A percentile compares a stretch with the other conserved stretches of the same genome.
phyloP scores from a whole-genome alignment of 2,888 invertebrate species.

The Clusia tigrina region DNA sequence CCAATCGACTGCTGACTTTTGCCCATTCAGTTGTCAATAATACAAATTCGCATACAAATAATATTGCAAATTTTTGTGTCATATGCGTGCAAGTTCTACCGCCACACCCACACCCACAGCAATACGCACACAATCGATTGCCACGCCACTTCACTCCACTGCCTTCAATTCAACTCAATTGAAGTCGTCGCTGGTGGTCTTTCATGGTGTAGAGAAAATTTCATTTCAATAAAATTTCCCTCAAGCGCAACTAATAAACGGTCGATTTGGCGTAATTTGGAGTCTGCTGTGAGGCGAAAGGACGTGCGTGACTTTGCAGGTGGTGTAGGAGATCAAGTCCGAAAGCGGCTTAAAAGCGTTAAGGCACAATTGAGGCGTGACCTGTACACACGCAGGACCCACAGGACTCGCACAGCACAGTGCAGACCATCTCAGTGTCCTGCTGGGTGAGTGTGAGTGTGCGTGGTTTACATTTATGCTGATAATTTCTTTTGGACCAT shows the following conservation, averaged over 20 bases:
- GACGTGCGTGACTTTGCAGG: not conserved
- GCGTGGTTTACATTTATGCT: too few species aligned
- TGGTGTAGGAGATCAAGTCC: not conserved
- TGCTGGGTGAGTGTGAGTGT: too few species aligned
- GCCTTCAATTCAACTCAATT: not conserved
- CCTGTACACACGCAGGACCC: not conserved
- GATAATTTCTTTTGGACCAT: too few species aligned
- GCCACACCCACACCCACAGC: too few species aligned
- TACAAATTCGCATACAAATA: conserved; percentile 18
- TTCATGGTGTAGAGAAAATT: not conserved
- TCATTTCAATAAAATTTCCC: not conserved
- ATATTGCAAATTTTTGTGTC: not conserved
- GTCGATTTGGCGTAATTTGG: conserved; percentile 4
- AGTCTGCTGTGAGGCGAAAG: not conserved
- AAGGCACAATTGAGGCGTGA: not conserved
- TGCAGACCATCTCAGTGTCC: too few species aligned
- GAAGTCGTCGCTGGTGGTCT: not conserved
- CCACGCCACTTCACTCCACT: too few species aligned
- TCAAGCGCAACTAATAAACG: conserved; percentile 2
- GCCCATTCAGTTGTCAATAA: conserved; percentile 10
- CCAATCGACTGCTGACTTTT: conserved; percentile 1
- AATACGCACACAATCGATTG: too few species aligned
- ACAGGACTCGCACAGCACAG: too few species aligned
- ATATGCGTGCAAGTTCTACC: not conserved
- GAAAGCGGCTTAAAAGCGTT: not conserved